These are phyloP conservation scores for Nemurella pictetii DNA, from an alignment of 2,888 invertebrate species.

Conservation along the genomic window DNA sequence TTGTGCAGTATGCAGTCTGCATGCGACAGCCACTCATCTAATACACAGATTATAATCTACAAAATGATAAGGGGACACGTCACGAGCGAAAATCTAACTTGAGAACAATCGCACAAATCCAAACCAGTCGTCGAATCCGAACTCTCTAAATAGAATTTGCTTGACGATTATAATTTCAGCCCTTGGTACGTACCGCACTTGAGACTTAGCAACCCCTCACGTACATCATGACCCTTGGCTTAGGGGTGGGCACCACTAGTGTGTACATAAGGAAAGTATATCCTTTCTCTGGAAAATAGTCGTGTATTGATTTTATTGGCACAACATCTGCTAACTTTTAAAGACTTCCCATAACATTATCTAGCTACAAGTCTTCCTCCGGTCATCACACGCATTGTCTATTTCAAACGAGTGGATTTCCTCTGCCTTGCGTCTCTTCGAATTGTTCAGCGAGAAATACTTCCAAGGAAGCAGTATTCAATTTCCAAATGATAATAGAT, in stretches of 20 bases:
- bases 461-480: too few species aligned
- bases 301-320: background rate
- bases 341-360: background rate
- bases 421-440: too few species aligned
- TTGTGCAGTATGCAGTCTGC: conserved; percentile 15
- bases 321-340: background rate
- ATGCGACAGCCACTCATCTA: conserved; percentile 26
- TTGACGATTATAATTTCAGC: background rate
- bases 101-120: conserved; percentile 27
- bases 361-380: too few species aligned
- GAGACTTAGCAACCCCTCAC: background rate
- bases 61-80: conserved; percentile 13
- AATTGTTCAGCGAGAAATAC: too few species aligned
- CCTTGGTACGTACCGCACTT: too few species aligned
- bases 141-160: background rate
- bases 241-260: background rate
- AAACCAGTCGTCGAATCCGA: conserved; percentile 12
- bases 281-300: background rate
- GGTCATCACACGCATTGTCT: too few species aligned
- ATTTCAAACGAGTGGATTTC: too few species aligned
- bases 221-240: background rate
- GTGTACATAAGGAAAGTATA: background rate
- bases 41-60: conserved; percentile 17
- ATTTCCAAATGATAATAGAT: too few species aligned
- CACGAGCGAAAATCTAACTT: conserved; percentile 26